Conservation (phyloP, 2,797 vertebrate genomes). For the Halcyon smyrnensis region DNA sequence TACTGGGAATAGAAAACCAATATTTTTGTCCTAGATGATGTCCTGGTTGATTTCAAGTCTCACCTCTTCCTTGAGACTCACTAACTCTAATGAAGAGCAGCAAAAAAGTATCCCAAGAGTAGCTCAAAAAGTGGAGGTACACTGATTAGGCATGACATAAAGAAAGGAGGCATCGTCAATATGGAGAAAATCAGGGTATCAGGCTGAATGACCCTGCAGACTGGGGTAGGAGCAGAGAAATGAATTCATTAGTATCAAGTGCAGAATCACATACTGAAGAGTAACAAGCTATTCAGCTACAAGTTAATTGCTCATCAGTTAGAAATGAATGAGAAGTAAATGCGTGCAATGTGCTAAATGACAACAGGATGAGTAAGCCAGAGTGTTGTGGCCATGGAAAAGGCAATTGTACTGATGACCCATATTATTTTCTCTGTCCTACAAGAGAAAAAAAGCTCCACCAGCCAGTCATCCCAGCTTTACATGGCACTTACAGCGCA, state of each 20-base stretch:
- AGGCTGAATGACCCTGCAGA: not conserved
- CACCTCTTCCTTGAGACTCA: not conserved
- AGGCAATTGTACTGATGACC: not conserved
- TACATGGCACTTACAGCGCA: not conserved
- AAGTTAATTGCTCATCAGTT: conserved; percentile 33
- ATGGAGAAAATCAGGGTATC: not conserved
- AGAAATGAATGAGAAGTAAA: not conserved
- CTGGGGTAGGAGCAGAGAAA: not conserved
- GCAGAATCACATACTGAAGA: not conserved
- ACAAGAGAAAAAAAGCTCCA: not conserved
- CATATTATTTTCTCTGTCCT: not conserved
- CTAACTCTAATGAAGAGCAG: not conserved
- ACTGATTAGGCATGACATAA: not conserved
- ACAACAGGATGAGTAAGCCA: not conserved
- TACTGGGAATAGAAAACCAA: not conserved
- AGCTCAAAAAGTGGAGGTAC: not conserved
- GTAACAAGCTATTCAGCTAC: not conserved
- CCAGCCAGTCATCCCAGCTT: not conserved
- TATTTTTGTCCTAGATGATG: not conserved
- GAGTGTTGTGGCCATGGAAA: not conserved
- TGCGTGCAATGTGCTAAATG: not conserved
- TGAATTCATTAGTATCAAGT: not conserved
- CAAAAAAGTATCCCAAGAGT: not conserved
- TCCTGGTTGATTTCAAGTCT: conserved; percentile 26
- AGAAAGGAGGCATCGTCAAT: not conserved